Evolutionary conservation across 2,113 vertebrate species (phyloP).

Genomic region (Penelope pileata): DNA sequence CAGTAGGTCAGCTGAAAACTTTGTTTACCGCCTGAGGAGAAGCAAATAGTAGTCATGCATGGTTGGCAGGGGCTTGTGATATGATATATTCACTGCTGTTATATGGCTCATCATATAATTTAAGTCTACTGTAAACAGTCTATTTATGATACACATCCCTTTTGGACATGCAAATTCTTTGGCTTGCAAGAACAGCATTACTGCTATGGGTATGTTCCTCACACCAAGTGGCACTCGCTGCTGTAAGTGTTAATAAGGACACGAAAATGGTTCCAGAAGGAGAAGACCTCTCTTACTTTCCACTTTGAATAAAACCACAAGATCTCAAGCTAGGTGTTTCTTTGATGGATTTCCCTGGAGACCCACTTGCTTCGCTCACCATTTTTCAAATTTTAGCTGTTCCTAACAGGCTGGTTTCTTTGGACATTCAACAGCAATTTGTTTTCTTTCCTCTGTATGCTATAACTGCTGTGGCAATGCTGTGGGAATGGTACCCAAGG

Average conservation of each 20-base stretch:
- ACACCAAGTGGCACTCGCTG: neutral
- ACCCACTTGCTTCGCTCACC: neutral
- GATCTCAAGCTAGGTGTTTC: neutral
- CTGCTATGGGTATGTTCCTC: conserved; percentile 1
- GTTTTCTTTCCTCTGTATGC: neutral
- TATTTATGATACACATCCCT: conserved; percentile 46
- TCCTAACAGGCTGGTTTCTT: neutral
- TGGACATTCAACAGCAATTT: neutral
- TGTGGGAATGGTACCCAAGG: neutral
- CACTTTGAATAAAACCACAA: conserved; percentile 20
- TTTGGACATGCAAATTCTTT: conserved; percentile 47
- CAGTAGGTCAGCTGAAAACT: conserved; percentile 66
- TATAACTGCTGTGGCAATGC: neutral
- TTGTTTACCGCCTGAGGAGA: conserved; percentile 47
- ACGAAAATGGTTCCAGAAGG: conserved; percentile 7
- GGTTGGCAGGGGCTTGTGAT: conserved; percentile 25
- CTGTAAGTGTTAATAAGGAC: neutral
- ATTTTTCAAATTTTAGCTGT: neutral
- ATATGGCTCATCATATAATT: conserved; percentile 48
- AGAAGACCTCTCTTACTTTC: conserved; percentile 20
- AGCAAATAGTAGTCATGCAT: conserved; percentile 52
- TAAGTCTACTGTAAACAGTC: conserved; percentile 56
- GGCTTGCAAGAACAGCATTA: conserved; percentile 31
- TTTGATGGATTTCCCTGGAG: neutral
- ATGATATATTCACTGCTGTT: conserved; percentile 42